Percentiles rank a stretch among this genome's conserved stretches.
Evolutionary conservation across 2,888 invertebrate genomes (phyloP).

Genomic region (Tubulanus polymorphus): DNA sequence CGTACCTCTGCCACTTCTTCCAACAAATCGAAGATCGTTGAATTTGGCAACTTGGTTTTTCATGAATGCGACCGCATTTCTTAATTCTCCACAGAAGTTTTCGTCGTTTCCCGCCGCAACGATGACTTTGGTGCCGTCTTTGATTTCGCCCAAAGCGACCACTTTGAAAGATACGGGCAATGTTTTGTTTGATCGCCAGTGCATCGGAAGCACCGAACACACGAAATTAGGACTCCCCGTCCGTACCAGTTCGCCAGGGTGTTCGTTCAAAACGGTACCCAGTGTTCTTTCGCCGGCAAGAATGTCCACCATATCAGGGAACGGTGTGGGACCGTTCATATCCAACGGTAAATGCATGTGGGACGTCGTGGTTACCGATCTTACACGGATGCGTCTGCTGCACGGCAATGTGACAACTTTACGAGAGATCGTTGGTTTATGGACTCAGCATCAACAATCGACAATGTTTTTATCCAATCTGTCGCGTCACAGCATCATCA

Average conservation of each 20-base stretch:
- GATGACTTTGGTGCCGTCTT: conserved; percentile 85
- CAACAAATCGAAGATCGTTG: conserved; percentile 92
- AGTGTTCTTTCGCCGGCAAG: conserved; percentile 34
- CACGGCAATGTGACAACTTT: too few species aligned
- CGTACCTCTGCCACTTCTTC: conserved; percentile 93
- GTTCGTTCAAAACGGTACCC: conserved; percentile 65
- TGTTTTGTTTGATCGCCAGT: conserved; percentile 98
- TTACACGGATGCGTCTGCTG: too few species aligned
- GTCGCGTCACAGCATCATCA: too few species aligned
- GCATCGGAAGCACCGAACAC: conserved; percentile 86
- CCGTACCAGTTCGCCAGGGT: conserved; percentile 83
- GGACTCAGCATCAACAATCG: too few species aligned
- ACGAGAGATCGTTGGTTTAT: too few species aligned
- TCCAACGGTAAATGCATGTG: conserved; percentile 51
- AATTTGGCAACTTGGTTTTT: conserved; percentile 94
- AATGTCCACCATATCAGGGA: conserved; percentile 37
- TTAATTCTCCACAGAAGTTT: conserved; percentile 84
- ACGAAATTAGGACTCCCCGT: conserved; percentile 95
- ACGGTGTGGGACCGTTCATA: conserved; percentile 48
- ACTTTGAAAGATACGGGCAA: conserved; percentile 94
- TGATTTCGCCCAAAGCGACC: conserved; percentile 73
- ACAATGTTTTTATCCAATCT: too few species aligned
- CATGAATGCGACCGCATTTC: conserved; percentile 86
- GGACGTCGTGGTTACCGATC: too few species aligned
- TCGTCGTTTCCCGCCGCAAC: conserved; percentile 95